Base-by-base conservation (phyloP, 2,888 invertebrate species). In the Leptura quadrifasciata region DNA sequence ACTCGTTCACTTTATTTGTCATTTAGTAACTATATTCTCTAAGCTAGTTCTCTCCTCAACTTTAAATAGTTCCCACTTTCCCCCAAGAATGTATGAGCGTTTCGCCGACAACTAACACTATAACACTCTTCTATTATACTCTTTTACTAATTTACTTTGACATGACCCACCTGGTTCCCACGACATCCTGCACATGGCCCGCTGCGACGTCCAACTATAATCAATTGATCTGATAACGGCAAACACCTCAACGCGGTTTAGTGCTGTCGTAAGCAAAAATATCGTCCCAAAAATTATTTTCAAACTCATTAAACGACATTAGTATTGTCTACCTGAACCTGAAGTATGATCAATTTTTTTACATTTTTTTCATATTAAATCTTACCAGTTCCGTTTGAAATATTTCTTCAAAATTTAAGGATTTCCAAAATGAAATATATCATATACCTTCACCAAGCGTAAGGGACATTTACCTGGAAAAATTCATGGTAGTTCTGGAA, bases 121-220 rank as follows among this genome's bases (percentile, higher is more conserved):
- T 58, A 64, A 64, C 76, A 69, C 77, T 75, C 69, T 76, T 72
- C 74, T 70, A 75, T 74, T 77, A 77, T 78, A 71, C 63, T 79
- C 79, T 72, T 79, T 72, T 76, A 76, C 76, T 74, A 80, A 82
- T 81, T 82, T 76, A 74, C 74, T 78, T 78, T 81, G 81, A 82
- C 81, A 74, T 80, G 80, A 79, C 78, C 81, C 80, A 81, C 79
- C 81, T 80, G 76, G 74, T 83, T 83, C 82, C 82, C 82, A 83
- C 82, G 82, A 81, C 80, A 80, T 80, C 80, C 76, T 79, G 79
- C 79, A 79, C 73, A 79, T 79, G 78, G 74, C 75, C 35, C 57
- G 63, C 75, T 69, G 74, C 74, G 74, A 67, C 72, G 71, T 74
- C 74, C 78, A 80, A 79, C 77, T 77, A 73, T 75, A 77, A 76